Conservation (phyloP, 1,140 invertebrate genomes). For the Sycophaga agraensis region DNA sequence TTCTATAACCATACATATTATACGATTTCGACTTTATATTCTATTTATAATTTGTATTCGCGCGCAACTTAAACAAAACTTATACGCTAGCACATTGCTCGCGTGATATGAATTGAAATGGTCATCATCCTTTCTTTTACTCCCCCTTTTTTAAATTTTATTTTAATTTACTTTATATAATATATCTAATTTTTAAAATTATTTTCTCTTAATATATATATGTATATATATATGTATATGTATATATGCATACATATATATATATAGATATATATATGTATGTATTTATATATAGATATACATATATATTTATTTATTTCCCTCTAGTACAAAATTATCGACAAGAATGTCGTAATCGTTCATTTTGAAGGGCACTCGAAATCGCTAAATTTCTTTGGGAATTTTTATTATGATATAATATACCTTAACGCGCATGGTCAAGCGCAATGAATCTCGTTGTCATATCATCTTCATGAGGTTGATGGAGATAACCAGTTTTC, state of each 20-base stretch:
- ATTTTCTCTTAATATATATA: background rate
- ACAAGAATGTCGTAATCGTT: slow-evolving; percentile 31
- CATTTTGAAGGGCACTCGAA: slow-evolving; percentile 32
- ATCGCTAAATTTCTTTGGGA: slow-evolving; percentile 19
- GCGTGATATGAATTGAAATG: slow-evolving; percentile 41
- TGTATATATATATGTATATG: background rate
- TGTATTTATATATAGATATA: background rate
- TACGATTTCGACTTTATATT: slow-evolving; percentile 9
- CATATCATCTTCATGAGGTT: background rate
- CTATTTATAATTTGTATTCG: background rate
- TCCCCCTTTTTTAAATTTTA: background rate
- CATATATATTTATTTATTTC: slow-evolving; percentile 14
- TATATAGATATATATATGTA: background rate
- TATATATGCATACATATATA: background rate
- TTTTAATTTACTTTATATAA: background rate
- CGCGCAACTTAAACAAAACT: slow-evolving; percentile 16
- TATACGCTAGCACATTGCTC: slow-evolving; percentile 20
- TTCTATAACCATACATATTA: slow-evolving; percentile 17
- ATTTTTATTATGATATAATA: slow-evolving; percentile 4
- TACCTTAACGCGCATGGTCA: slow-evolving; percentile 7
- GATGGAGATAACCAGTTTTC: background rate
- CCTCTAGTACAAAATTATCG: slow-evolving; percentile 53
- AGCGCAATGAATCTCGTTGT: slow-evolving; percentile 4
- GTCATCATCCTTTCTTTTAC: slow-evolving; percentile 31
- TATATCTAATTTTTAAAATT: background rate